phyloP scores from a whole-genome alignment of 2,888 invertebrate genomes.

The Ceraclea dissimilis region DNA sequence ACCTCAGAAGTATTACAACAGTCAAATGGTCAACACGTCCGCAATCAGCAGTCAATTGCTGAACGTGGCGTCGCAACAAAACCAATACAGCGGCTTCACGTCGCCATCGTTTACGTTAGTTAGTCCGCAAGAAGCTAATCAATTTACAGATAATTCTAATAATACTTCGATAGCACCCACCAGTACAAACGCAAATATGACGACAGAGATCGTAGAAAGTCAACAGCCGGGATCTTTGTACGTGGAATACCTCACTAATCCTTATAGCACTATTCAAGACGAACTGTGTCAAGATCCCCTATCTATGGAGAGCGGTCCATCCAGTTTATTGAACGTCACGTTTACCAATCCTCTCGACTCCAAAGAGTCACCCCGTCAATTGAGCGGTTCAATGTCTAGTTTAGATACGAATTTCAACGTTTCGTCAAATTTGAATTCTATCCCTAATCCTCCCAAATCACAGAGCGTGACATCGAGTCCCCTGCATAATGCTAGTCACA shows the following conservation, averaged over 20 bases:
- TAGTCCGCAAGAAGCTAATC: constrained; percentile 15
- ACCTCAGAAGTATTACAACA: constrained; percentile 24
- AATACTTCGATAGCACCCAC: not conserved
- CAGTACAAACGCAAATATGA: not conserved
- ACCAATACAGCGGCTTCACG: constrained; percentile 11
- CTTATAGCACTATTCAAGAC: constrained; percentile 43
- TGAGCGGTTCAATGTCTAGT: constrained; percentile 1
- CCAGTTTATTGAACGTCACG: constrained; percentile 27
- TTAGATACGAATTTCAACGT: constrained; percentile 15
- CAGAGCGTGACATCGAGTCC: constrained; percentile 42
- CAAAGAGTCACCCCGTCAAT: not conserved
- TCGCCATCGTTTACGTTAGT: constrained; percentile 23
- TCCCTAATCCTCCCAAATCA: constrained; percentile 37
- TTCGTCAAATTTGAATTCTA: constrained; percentile 28
- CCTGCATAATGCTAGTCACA: constrained; percentile 33
- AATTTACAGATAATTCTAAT: not conserved
- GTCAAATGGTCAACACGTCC: constrained; percentile 21
- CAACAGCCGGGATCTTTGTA: constrained; percentile 38
- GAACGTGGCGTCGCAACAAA: constrained; percentile 11
- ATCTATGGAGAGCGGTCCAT: constrained; percentile 25
- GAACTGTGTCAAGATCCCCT: not conserved
- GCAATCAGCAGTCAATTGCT: constrained; percentile 9
- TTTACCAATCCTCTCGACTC: constrained; percentile 26
- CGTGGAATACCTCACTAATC: constrained; percentile 50
- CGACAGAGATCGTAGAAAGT: constrained; percentile 25